Evolutionary conservation across 2,113 vertebrate species (phyloP), one percentile per base, ranked within the genome.

Genomic region (Eupsittula cactorum): DNA sequence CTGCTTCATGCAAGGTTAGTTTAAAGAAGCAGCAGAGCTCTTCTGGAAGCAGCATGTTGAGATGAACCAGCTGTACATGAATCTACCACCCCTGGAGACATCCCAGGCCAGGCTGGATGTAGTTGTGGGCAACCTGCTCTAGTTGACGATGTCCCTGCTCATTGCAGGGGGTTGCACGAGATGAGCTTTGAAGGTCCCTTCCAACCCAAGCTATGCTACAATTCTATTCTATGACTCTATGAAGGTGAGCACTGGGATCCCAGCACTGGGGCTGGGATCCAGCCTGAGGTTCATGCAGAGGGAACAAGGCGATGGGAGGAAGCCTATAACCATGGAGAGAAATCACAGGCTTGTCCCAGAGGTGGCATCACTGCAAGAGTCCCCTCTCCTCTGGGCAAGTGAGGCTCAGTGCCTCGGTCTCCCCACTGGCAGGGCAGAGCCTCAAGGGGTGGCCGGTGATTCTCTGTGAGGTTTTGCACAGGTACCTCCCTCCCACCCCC

Each of bases 11-110:
- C 46, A 15, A 33, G 27, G 41, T 41, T 37, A 27, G 35, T 52
- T 39, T 44, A 39, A 69, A 60, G 8, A 60, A 68, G 67, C 39
- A 69, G 64, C 18, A 69, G 2, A 2, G 42, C 59, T 59, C 74
- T 49, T 53, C 53, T 20, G 25, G 41, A 41, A 59, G 53, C 59
- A 74, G 67, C 31, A 25, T 0, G 9, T 2, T 0, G 3, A 64
- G 79, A 44, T 29, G 75, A 64, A 18, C 19, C 28, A 79, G 67
- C 17, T 37, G 42, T 25, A 19, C 44, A 9, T 35, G 62, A 53
- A 29, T 29, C 44, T 46, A 49, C n/a, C 62, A 14, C 10, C 21
- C 13, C 33, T 59, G 57, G 21, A 24, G 57, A 35, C 33, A 59
- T 24, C 33, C 57, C 57, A 59, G 21, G 21, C 57, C 57, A 35